phyloP scores from a whole-genome alignment of 2,113 vertebrate species.

The Microcebus tavaratra region DNA sequence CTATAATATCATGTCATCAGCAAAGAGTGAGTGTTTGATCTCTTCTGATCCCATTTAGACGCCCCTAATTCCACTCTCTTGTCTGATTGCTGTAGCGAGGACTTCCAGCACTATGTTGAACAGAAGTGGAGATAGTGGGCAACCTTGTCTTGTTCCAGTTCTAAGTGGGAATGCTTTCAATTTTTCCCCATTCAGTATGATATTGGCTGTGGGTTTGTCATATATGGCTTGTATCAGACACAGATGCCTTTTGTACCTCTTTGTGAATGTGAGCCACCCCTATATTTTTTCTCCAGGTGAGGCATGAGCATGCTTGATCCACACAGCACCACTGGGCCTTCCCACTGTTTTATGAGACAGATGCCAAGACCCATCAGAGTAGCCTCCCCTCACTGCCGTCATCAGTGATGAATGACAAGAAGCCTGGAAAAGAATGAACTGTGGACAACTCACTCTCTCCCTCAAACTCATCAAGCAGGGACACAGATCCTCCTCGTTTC shows the following conservation, averaged over 20 bases:
- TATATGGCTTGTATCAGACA: no score
- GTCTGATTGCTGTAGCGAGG: no score
- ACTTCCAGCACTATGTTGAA: no score
- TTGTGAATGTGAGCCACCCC: background rate
- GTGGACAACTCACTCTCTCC: background rate
- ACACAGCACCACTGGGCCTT: background rate
- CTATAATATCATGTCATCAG: no score
- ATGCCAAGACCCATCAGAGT: background rate
- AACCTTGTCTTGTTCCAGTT: no score
- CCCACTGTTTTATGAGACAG: background rate
- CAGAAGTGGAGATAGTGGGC: no score
- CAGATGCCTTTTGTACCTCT: background rate
- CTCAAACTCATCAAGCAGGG: background rate
- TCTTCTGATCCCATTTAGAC: no score
- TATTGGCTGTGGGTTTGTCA: no score
- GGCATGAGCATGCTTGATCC: background rate
- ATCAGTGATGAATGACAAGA: slow-evolving; percentile 9
- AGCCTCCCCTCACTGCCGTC: background rate
- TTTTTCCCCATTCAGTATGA: no score
- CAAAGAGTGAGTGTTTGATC: no score
- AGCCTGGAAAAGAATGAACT: background rate
- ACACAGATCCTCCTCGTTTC: background rate
- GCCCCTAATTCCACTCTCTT: no score
- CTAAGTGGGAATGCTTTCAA: no score
- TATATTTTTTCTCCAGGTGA: background rate